Conservation (phyloP, 1,140 invertebrate species). For the Galleria mellonella region DNA sequence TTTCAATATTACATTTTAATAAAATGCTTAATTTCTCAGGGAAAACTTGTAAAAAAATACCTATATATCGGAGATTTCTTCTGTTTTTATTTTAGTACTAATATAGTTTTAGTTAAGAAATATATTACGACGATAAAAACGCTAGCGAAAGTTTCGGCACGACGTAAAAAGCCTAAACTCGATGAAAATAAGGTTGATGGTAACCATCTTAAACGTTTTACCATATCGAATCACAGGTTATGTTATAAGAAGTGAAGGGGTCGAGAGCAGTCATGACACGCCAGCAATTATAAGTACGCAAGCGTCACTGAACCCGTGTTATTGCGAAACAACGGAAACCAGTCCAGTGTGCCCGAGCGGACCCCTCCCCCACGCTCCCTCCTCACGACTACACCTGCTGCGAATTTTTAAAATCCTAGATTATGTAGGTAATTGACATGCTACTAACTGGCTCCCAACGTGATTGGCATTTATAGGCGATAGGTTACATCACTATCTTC, state of each 20-base stretch:
- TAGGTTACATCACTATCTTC: conserved; percentile 45
- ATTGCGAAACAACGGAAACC: conserved; percentile 73
- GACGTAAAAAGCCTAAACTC: no score
- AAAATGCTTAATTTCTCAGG: no score
- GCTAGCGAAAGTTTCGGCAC: no score
- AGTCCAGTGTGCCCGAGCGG: conserved; percentile 41
- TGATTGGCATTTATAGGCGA: conserved; percentile 42
- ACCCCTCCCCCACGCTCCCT: conserved; percentile 10
- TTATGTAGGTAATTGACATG: conserved; percentile 55
- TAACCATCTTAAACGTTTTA: no score
- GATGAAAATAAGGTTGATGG: neutral
- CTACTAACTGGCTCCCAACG: conserved; percentile 40
- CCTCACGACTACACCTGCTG: conserved; percentile 51
- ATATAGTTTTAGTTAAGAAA: no score
- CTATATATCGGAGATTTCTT: no score
- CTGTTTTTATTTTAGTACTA: no score
- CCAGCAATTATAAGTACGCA: conserved; percentile 61
- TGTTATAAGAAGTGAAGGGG: conserved; percentile 38
- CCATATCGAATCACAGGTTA: no score
- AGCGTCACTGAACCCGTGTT: conserved; percentile 69
- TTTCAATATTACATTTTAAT: no score
- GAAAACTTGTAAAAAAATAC: no score
- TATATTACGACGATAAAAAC: no score
- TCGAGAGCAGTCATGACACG: conserved; percentile 53
- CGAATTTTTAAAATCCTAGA: conserved; percentile 72